These are phyloP conservation scores for Odontophorus gujanensis DNA, from an alignment of 2,113 vertebrate species.

Conservation along the genomic window DNA sequence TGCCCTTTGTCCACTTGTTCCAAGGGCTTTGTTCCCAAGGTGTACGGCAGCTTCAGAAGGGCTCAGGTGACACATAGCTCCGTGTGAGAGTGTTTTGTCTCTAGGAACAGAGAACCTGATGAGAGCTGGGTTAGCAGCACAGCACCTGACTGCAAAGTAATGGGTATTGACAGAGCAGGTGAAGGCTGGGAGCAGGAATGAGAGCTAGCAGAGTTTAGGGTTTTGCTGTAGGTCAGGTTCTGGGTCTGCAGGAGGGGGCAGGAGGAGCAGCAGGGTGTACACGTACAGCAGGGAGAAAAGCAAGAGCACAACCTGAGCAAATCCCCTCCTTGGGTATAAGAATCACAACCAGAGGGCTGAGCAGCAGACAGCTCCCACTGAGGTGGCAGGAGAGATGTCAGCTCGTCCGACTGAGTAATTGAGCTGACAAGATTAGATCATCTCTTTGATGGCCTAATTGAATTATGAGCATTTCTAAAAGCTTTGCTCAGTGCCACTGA, in stretches of 20 bases:
- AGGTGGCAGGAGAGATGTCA: background rate
- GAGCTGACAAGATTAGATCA: slow-evolving; percentile 37
- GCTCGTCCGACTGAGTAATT: slow-evolving; percentile 2
- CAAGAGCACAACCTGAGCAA: background rate
- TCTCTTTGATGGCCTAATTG: slow-evolving; percentile 47
- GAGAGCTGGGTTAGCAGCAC: background rate
- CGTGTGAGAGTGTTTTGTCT: background rate
- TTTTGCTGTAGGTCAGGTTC: background rate
- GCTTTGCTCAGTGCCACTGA: background rate
- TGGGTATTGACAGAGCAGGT: fast-evolving
- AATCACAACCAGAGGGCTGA: background rate
- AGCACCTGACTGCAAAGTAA: background rate
- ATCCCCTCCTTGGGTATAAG: background rate
- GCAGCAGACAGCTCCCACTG: background rate
- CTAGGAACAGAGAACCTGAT: background rate
- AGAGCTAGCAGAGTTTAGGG: background rate
- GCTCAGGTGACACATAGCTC: fast-evolving
- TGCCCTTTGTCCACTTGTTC: background rate
- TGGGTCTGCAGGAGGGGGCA: background rate
- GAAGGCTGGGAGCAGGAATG: background rate
- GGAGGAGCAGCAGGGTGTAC: background rate
- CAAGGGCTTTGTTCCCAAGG: background rate
- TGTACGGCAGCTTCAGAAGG: background rate
- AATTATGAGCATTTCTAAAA: slow-evolving; percentile 20
- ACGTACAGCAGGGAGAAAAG: background rate